phyloP scores from a whole-genome alignment of 2,113 vertebrate species.

The Electrona antarctica region DNA sequence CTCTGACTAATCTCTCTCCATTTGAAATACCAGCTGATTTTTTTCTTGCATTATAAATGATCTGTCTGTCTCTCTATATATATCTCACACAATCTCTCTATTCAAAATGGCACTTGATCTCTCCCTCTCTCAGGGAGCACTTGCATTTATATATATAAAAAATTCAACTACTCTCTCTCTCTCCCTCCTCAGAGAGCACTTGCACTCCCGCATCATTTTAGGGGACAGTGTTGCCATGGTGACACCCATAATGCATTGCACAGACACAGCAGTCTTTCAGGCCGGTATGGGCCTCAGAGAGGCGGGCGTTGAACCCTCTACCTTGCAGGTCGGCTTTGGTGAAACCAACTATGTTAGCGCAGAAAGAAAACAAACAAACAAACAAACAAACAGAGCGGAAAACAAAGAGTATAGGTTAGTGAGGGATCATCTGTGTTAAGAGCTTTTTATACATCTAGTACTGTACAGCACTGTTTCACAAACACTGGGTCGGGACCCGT shows the following conservation, averaged over 20 bases:
- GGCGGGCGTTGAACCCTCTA: conserved; percentile 84
- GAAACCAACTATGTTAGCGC: conserved; percentile 95
- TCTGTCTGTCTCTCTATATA: too few species aligned
- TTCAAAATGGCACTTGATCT: too few species aligned
- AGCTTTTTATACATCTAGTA: not conserved
- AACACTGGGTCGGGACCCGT: too few species aligned
- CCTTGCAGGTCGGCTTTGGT: conserved; percentile 99
- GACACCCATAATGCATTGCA: conserved; percentile 80
- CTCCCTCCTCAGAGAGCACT: conserved; percentile 41
- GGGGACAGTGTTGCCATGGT: conserved; percentile 58
- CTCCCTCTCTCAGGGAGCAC: not conserved
- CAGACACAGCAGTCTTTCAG: conserved; percentile 79
- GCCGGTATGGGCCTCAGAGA: conserved; percentile 69
- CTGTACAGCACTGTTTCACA: too few species aligned
- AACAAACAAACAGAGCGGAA: conserved; percentile 63
- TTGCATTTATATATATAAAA: too few species aligned
- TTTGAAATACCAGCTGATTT: too few species aligned
- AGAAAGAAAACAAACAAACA: conserved; percentile 75
- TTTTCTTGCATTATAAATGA: too few species aligned
- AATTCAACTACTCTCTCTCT: not conserved
- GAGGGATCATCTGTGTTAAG: conserved; percentile 60
- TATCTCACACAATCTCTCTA: not conserved
- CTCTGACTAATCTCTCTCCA: too few species aligned
- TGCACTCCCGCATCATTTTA: conserved; percentile 31
- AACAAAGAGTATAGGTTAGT: conserved; percentile 86